Evolutionary conservation across 1,140 invertebrate genomes (phyloP).

Genomic region (Brachionus rubens): DNA sequence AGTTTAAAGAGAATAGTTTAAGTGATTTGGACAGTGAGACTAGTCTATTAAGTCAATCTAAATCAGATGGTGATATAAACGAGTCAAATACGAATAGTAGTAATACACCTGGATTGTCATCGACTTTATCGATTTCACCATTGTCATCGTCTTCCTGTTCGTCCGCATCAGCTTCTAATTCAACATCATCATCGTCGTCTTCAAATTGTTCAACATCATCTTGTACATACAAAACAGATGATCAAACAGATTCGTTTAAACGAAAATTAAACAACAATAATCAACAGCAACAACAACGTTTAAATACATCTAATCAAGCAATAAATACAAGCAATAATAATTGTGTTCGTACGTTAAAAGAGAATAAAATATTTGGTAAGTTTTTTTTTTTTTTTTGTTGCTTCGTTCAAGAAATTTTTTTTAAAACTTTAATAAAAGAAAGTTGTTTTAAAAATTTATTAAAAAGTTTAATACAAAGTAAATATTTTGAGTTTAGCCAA

Average conservation of each 20-base stretch:
- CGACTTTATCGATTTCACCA: constrained; percentile 9
- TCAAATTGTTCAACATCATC: constrained; percentile 18
- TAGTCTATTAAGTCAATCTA: not conserved
- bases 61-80: constrained; percentile 26
- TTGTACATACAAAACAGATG: not conserved
- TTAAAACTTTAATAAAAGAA: not conserved
- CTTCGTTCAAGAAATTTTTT: not conserved
- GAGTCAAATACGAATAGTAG: constrained; percentile 1
- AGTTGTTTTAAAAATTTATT: not conserved
- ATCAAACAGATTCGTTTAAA: not conserved
- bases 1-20: constrained; percentile 3
- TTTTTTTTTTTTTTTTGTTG: not conserved
- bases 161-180: constrained; percentile 10
- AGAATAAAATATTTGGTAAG: constrained; percentile 13
- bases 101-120: not conserved
- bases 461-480: too few species aligned
- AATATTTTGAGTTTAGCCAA: too few species aligned
- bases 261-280: not conserved
- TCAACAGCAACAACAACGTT: not conserved
- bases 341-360: constrained; percentile 49
- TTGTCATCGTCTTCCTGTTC: constrained; percentile 34
- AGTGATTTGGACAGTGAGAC: constrained; percentile 19
- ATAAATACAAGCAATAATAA: constrained; percentile 46
- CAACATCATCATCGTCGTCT: not conserved
- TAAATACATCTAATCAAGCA: not conserved